Evolutionary conservation across 1,140 invertebrate species (phyloP), one percentile per base, ranked within the genome.

Genomic region (Bombus affinis): DNA sequence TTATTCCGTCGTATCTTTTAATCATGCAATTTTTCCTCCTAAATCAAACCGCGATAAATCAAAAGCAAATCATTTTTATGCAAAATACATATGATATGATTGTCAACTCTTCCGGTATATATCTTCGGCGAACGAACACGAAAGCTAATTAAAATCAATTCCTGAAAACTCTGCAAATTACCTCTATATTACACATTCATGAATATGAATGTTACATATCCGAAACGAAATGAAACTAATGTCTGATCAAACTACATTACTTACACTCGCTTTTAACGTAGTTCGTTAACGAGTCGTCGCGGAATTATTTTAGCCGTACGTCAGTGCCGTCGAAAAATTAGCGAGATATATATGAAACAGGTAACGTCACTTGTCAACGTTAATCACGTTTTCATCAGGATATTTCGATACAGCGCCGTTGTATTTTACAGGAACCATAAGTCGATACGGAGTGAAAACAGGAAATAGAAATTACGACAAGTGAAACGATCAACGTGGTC

Each of bases 151-250:
- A 72, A 70, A 70, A 12, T 28, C 70, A 32, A 28, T 74, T 22
- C n/a, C 39, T 28, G 25, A 72, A 39, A 32, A 15, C 22, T 74
- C 39, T 8, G 32, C 39, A 22, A 74, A 47, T 74, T n/a, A 25
- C 2, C 72, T 15, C 59, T 28, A 59, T 28, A 25, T 74, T 74
- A 44, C 42, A 32, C 72, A 15, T 25, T 44, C 72, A 44, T 74
- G 72, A 74, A 74, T 74, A 44, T 74, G n/a, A 74, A 44, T 47
- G 32, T 73, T 74, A 74, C 72, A 74, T 22, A 12, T 2, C 9
- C 42, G 8, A 18, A 12, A 18, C 28, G 42, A 32, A 74, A 74
- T 32, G n/a, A 44, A 28, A 73, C 70, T 42, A 72, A 72, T 72
- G 37, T 13, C 39, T 28, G 12, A 6, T 2, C 0, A 42, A 13